Evolutionary conservation across 2,888 invertebrate species (phyloP).

Genomic region (Caenorhabditis drosophilae): DNA sequence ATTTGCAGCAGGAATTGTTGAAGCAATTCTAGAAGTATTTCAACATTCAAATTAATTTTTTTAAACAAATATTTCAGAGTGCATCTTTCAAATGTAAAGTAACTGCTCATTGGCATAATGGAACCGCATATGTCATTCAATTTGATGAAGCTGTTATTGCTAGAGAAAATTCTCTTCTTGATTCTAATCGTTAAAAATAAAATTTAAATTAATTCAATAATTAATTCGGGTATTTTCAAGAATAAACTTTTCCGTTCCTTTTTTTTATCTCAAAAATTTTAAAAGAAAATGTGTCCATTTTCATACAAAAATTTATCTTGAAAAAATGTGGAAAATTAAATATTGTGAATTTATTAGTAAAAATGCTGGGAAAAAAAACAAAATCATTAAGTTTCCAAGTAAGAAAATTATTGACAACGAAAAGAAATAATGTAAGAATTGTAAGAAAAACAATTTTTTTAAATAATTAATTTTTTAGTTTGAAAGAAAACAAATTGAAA

Average conservation of each 20-base stretch:
- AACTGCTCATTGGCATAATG: constrained; percentile 98
- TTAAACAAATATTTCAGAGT: constrained; percentile 75
- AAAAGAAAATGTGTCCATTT: too few species aligned
- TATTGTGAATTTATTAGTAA: too few species aligned
- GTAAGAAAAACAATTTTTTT: constrained; percentile 34
- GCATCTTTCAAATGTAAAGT: constrained; percentile 83
- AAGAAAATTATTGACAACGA: too few species aligned
- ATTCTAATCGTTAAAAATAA: constrained; percentile 30
- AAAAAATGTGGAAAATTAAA: too few species aligned
- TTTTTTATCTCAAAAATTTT: too few species aligned
- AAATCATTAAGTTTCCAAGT: too few species aligned
- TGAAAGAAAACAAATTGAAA: constrained; percentile 43
- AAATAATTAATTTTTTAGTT: constrained; percentile 9
- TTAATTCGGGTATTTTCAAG: too few species aligned
- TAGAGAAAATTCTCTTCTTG: constrained; percentile 53
- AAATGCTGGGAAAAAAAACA: too few species aligned
- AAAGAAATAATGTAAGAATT: too few species aligned
- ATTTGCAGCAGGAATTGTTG: constrained; percentile 96
- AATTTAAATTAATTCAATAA: constrained; percentile 1
- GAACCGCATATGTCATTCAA: constrained; percentile 91
- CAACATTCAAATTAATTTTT: constrained; percentile 1
- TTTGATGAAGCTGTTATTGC: constrained; percentile 68
- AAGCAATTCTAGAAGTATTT: constrained; percentile 79
- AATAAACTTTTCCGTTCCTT: too few species aligned
- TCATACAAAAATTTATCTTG: too few species aligned